phyloP scores from a whole-genome alignment of 2,888 invertebrate species.

The Stomorhina lunata region DNA sequence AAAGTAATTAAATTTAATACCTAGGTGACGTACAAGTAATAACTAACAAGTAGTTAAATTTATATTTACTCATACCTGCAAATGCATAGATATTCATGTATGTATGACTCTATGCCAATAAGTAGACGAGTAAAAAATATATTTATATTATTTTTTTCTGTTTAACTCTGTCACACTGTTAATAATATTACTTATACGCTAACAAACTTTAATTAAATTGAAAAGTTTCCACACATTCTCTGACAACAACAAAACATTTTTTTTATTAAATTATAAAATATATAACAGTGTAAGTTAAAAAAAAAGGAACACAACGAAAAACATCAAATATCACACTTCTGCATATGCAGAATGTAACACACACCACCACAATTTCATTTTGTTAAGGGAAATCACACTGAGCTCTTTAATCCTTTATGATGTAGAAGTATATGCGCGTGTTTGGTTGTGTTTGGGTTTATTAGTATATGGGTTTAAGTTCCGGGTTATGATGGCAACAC shows the following conservation, averaged over 20 bases:
- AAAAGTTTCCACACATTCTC: slow-evolving; percentile 50
- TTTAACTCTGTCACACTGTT: slow-evolving; percentile 45
- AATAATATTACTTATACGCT: slow-evolving; percentile 65
- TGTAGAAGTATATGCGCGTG: background rate
- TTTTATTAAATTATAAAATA: slow-evolving; percentile 48
- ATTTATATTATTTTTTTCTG: too few relatives aligned
- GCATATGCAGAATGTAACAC: background rate
- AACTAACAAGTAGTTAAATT: background rate
- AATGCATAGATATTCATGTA: background rate
- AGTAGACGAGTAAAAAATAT: too few relatives aligned
- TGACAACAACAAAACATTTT: slow-evolving; percentile 3
- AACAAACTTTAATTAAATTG: slow-evolving; percentile 65
- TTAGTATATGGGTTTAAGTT: background rate
- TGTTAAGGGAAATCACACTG: background rate
- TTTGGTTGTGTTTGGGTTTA: background rate
- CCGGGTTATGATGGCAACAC: background rate
- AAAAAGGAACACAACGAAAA: background rate
- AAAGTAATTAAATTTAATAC: slow-evolving; percentile 64
- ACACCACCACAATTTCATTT: background rate
- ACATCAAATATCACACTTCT: background rate
- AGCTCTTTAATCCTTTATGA: background rate
- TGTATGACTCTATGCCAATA: background rate
- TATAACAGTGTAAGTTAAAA: background rate
- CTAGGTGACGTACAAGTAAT: slow-evolving; percentile 58
- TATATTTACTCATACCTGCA: background rate